These are phyloP conservation scores for Sitta carolinensis DNA, from an alignment of 2,797 vertebrate genomes.

Conservation along the genomic window DNA sequence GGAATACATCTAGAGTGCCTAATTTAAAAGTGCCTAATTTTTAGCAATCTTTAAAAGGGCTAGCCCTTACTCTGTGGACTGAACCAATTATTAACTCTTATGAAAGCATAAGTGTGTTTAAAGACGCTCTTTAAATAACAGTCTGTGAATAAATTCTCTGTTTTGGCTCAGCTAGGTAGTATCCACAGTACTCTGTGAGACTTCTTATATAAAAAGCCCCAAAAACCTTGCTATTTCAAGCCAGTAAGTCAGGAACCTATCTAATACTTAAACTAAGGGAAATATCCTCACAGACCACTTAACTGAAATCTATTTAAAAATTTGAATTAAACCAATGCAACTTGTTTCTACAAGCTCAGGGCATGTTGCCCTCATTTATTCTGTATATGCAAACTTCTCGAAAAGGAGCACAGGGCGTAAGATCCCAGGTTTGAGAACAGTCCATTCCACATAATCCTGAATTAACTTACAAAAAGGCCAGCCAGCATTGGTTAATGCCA, in stretches of 20 bases:
- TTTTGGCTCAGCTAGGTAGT: neutral
- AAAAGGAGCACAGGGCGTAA: neutral
- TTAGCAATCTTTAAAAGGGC: neutral
- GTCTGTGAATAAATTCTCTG: neutral
- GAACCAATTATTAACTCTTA: neutral
- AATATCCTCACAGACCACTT: neutral
- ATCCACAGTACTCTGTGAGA: neutral
- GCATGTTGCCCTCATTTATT: slow-evolving; percentile 8
- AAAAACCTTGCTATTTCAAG: neutral
- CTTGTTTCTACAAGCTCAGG: neutral
- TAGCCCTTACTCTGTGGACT: neutral
- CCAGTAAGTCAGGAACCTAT: neutral
- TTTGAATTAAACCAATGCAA: neutral
- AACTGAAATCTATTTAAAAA: neutral
- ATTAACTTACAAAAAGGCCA: neutral
- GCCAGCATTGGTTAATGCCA: neutral
- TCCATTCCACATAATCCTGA: neutral
- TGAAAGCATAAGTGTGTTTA: neutral
- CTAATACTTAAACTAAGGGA: neutral
- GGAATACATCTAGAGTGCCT: neutral
- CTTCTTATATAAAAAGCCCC: neutral
- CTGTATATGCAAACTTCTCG: neutral
- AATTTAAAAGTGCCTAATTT: neutral
- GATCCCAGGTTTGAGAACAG: neutral
- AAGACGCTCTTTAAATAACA: neutral